Percentiles rank a stretch among this genome's conserved stretches.
phyloP scores from a whole-genome alignment of 1,140 invertebrate species.

The Eciton burchellii region DNA sequence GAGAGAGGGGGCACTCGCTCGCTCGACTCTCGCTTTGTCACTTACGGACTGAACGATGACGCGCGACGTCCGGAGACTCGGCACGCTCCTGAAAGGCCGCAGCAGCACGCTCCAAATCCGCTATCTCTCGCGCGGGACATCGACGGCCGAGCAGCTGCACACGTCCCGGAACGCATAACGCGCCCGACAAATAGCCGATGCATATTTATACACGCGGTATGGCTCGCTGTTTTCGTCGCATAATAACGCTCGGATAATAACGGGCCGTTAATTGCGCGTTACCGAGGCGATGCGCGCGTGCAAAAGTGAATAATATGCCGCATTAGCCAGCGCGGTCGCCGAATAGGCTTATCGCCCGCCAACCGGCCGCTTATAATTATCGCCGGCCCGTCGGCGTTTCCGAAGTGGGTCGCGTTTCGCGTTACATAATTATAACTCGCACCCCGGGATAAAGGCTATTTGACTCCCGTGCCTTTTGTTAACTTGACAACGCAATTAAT shows the following conservation, averaged over 20 bases:
- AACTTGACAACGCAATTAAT: constrained; percentile 47
- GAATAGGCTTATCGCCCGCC: constrained; percentile 43
- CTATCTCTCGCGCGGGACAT: constrained; percentile 27
- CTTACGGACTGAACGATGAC: constrained; percentile 33
- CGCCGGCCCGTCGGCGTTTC: constrained; percentile 23
- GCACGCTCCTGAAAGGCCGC: too few relatives aligned
- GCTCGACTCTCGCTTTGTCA: neutral
- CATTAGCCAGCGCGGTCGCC: constrained; percentile 32
- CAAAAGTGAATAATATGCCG: constrained; percentile 48
- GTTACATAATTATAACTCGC: constrained; percentile 43
- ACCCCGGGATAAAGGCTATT: constrained; percentile 28
- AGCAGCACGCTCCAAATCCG: constrained; percentile 41
- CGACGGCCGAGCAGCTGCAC: constrained; percentile 36
- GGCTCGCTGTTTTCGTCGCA: constrained; percentile 48
- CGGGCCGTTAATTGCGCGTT: constrained; percentile 46
- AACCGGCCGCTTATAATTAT: constrained; percentile 40
- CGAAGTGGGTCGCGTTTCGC: constrained; percentile 35
- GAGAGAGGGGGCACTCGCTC: neutral
- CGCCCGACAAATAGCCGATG: constrained; percentile 39
- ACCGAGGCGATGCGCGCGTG: constrained; percentile 41
- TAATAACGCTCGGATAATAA: constrained; percentile 42
- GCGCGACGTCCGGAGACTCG: neutral
- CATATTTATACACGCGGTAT: constrained; percentile 49
- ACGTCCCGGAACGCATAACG: neutral
- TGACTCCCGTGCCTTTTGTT: constrained; percentile 44